Evolutionary conservation across 2,113 vertebrate genomes (phyloP), one percentile per base, ranked within the genome.

Genomic region (Falcunculus frontatus): DNA sequence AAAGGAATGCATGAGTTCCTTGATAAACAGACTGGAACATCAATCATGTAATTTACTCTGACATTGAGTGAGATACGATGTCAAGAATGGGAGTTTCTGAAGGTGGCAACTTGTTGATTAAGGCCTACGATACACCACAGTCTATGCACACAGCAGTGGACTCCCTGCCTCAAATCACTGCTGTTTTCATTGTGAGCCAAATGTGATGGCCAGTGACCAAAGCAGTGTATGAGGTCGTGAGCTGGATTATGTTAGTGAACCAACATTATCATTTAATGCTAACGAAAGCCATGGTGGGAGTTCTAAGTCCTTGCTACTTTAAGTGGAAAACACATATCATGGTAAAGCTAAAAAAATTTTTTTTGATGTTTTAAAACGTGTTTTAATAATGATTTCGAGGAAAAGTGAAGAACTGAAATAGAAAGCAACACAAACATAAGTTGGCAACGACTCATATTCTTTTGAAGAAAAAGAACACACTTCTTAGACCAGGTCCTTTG

Each of bases 21-120:
- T 92, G 86, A 93, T 88, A 86, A 95, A 88, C 11, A 95, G 56
- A 49, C 82, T 69, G 68, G 60, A 76, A 70, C 87, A 96, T 97
- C 95, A 96, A 80, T 97, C 82, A 97, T 94, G 92, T 33, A 95
- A 95, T 97, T 97, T 98, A 73, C 33, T 69, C 37, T 96, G 89
- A 95, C 95, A 97, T 92, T 84, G 87, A 94, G 47, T 92, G 56
- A 91, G 89, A 55, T 63, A 41, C 16, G 3, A 16, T 55, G 52
- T 73, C 93, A 92, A 92, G 95, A 53, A 12, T 0, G 3, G 30
- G 67, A 88, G 32, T 77, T 88, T 96, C 74, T 96, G 62, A 97
- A 95, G 93, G 69, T 96, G 88, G 76, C 11, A 64, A 74, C 83
- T 81, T 92, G 70, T 86, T 82, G 81, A 89, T 93, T 84, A 70